Evolutionary conservation across 2,113 vertebrate genomes (phyloP), one percentile per base, ranked within the genome.

Genomic region (Oxygymnocypris stewartii): DNA sequence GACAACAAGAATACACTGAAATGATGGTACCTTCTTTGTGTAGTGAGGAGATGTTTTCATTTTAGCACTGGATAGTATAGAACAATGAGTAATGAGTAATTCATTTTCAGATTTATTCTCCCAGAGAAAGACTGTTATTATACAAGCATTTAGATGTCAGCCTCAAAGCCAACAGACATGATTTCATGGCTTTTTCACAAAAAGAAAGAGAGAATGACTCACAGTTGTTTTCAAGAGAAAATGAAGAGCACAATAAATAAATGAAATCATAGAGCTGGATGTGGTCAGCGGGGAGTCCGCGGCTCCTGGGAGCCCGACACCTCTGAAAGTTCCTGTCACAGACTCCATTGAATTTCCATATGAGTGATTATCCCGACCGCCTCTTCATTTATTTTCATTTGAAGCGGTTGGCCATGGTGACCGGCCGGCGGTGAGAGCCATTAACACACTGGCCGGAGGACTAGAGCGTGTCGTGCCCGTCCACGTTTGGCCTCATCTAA

Each of bases 341-440:
- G 92, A 85, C 90, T 88, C 91, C 90, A 92, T 93, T 91, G 92
- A 93, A 94, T 95, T 95, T 94, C 92, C 93, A 93, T 93, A 90
- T 92, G 93, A 95, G 94, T 93, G 95, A 95, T 94, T 94, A 94
- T 94, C 89, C 92, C 76, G 86, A 88, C 87, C 92, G 94, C 92
- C 94, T 94, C 89, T 94, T 95, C 91, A 94, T 95, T 95, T 94
- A 93, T 94, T 95, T 95, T 93, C 93, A 94, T 94, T 93, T 93
- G 94, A 94, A 90, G 87, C 84, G 85, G 73, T 85, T 67, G 88
- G 59, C 89, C 89, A 84, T 87, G 91, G 91, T 78, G 86, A 88
- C 87, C 71, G 31, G 92, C 89, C 91, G 90, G 67, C 8, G 11
- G 57, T 11, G 78, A 85, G 79, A 82, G 76, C 49, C 76, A 44